Evolutionary conservation across 2,888 invertebrate species (phyloP).

Genomic region (Agapostemon virescens): DNA sequence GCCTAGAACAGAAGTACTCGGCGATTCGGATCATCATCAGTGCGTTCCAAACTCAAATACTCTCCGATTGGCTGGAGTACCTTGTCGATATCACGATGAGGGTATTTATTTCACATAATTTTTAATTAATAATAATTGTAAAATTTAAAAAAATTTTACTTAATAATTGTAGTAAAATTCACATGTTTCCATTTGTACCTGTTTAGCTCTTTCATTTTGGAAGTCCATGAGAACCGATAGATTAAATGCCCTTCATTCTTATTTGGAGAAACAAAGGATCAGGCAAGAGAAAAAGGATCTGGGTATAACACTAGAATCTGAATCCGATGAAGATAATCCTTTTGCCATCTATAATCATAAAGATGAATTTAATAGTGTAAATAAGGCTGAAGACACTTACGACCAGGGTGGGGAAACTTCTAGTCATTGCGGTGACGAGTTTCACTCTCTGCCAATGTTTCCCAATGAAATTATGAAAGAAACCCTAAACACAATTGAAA

Average conservation of each 20-base stretch:
- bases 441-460: not conserved
- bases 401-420: constrained; percentile 1
- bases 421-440: not conserved
- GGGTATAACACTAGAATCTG: constrained; percentile 73
- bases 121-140: not conserved
- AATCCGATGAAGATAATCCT: constrained; percentile 75
- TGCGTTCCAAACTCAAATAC: constrained; percentile 71
- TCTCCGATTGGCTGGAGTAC: constrained; percentile 73
- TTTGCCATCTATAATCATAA: constrained; percentile 71
- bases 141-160: too few relatives aligned
- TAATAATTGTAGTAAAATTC: not conserved
- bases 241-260: constrained; percentile 70
- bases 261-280: constrained; percentile 73
- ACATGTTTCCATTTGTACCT: constrained; percentile 24
- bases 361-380: constrained; percentile 35
- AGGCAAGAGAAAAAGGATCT: constrained; percentile 71
- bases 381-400: constrained; percentile 3
- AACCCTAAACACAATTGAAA: not conserved
- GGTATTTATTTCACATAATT: constrained; percentile 59
- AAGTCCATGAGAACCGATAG: constrained; percentile 68
- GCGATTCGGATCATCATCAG: constrained; percentile 72
- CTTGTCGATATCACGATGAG: constrained; percentile 71
- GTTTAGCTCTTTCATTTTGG: constrained; percentile 73
- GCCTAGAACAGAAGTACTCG: constrained; percentile 76
- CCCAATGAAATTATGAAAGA: not conserved